A percentile compares a stretch with the other conserved stretches of the same genome.
phyloP scores from a whole-genome alignment of 2,113 vertebrate genomes.

The Pitta sordida region DNA sequence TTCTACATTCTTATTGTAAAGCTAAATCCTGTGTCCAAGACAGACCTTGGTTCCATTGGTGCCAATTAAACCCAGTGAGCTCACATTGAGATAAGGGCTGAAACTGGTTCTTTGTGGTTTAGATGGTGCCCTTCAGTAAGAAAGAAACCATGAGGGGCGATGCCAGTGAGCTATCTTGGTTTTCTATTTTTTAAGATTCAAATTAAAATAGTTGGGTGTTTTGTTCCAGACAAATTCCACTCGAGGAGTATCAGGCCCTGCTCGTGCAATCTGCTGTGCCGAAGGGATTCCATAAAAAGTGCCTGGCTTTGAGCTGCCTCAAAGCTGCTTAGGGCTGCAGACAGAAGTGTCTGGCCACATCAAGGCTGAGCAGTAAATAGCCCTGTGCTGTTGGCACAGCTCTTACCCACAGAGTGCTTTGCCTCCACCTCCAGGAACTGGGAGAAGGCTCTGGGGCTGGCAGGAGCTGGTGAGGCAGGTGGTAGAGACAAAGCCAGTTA shows the following conservation, averaged over 20 bases:
- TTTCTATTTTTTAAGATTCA: not conserved
- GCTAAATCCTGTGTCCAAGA: not conserved
- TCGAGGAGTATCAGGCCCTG: not conserved
- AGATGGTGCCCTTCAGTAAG: not conserved
- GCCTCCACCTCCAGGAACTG: not conserved
- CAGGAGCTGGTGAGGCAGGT: not conserved
- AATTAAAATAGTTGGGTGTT: not conserved
- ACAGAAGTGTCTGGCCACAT: not conserved
- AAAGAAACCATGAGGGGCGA: not conserved
- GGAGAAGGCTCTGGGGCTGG: not conserved
- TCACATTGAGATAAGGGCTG: not conserved
- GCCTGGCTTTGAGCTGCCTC: not conserved
- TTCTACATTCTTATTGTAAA: not conserved
- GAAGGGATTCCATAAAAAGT: not conserved
- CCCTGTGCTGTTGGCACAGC: not conserved
- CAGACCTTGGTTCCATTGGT: not conserved
- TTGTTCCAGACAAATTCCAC: not conserved
- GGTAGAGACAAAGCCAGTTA: not conserved
- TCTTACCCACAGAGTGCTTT: not conserved
- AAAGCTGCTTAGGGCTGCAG: not conserved
- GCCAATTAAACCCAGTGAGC: not conserved
- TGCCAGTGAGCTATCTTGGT: not conserved
- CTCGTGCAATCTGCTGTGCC: not conserved
- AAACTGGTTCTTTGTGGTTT: not conserved
- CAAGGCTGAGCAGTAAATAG: not conserved